Evolutionary conservation across 2,113 vertebrate genomes (phyloP).

Genomic region (Pampusana beccarii): DNA sequence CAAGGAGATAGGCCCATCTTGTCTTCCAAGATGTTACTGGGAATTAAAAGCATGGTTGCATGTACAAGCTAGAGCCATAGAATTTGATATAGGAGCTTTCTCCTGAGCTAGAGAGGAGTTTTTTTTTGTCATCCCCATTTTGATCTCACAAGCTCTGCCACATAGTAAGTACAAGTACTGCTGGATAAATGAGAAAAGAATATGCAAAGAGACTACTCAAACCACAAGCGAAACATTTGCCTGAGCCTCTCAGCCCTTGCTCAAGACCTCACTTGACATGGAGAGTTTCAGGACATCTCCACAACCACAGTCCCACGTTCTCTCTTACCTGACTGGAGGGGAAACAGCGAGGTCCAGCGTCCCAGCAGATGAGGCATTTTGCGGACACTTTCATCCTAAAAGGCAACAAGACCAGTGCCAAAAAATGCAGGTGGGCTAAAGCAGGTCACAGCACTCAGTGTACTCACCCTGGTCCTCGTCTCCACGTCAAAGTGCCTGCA

Average conservation of each 20-base stretch:
- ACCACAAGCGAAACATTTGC: not conserved
- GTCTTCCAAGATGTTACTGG: not conserved
- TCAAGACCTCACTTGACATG: not conserved
- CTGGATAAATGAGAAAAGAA: not conserved
- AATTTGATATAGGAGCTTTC: not conserved
- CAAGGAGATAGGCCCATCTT: not conserved
- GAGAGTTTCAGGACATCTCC: not conserved
- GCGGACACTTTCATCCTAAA: rapidly evolving
- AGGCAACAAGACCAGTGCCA: not conserved
- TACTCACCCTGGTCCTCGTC: not conserved
- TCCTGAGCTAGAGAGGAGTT: not conserved
- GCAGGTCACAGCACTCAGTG: not conserved
- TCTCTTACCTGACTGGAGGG: not conserved
- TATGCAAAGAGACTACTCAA: not conserved
- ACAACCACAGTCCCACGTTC: not conserved
- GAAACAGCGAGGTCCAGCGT: not conserved
- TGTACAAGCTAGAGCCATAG: not conserved
- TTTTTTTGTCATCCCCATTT: not conserved
- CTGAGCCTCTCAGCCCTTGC: not conserved
- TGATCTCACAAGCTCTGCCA: not conserved
- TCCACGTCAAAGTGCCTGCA: not conserved
- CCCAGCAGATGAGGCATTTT: not conserved
- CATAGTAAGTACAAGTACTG: not conserved
- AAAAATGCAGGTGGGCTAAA: not conserved
- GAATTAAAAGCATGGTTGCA: not conserved